A percentile compares a stretch with the other conserved stretches of the same genome.
phyloP scores from a whole-genome alignment of 2,797 vertebrate species.

The Gephyroberyx darwinii region DNA sequence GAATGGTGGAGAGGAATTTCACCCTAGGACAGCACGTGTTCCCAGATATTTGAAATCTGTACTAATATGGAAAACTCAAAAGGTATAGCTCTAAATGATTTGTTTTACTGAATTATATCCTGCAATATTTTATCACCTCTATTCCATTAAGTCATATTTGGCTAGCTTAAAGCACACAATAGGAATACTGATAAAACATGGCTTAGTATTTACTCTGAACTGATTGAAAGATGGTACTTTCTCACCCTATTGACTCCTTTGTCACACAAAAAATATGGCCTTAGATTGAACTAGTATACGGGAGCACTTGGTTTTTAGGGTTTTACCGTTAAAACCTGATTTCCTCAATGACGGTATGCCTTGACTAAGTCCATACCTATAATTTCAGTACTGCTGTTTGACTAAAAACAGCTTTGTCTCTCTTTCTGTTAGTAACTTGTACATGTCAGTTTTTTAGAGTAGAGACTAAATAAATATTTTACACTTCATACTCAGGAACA shows the following conservation, averaged over 20 bases:
- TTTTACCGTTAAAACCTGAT: conserved; percentile 43
- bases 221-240: conserved; percentile 1
- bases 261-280: conserved; percentile 48
- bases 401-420: conserved; percentile 22
- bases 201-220: neutral
- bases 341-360: conserved; percentile 46
- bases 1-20: neutral
- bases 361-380: conserved; percentile 39
- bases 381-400: conserved; percentile 37
- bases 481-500: conserved; percentile 84
- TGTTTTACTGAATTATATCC: conserved; percentile 5
- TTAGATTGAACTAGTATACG: conserved; percentile 47
- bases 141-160: neutral
- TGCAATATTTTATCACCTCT: conserved; percentile 26
- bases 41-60: conserved; percentile 21
- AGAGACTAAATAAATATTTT: conserved; percentile 68
- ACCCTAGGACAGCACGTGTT: conserved; percentile 7
- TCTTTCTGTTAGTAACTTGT: conserved; percentile 27
- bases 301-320: conserved; percentile 42
- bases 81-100: neutral
- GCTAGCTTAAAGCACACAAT: conserved; percentile 6
- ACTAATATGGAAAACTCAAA: conserved; percentile 13
- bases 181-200: neutral
- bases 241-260: conserved; percentile 31
- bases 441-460: conserved; percentile 50